A percentile compares a stretch with the other conserved stretches of the same genome.
Conservation (phyloP, 1,140 invertebrate species). For the Dreissena polymorpha region DNA sequence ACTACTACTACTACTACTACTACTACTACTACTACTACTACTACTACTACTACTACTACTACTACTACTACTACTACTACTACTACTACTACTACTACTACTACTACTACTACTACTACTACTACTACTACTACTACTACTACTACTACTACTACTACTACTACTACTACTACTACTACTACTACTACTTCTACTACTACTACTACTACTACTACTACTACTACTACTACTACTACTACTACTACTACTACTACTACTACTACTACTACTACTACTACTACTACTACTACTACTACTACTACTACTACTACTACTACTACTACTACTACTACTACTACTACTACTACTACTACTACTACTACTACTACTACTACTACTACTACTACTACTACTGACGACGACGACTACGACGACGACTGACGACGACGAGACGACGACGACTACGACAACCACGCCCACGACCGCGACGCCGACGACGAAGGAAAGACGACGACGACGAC, state of each 20-base stretch:
- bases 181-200: constrained; percentile 7
- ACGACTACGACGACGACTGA: too few relatives aligned
- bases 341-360: constrained; percentile 57
- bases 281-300: constrained; percentile 50
- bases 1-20: neutral
- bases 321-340: constrained; percentile 58
- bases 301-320: constrained; percentile 54
- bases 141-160: constrained; percentile 5
- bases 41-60: neutral
- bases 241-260: constrained; percentile 58
- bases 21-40: neutral
- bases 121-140: constrained; percentile 8
- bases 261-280: constrained; percentile 58
- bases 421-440: too few relatives aligned
- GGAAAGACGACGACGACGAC: too few relatives aligned
- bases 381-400: constrained; percentile 57
- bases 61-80: neutral
- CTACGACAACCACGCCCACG: too few relatives aligned
- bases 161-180: constrained; percentile 8
- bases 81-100: neutral
- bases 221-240: constrained; percentile 53
- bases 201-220: neutral
- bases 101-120: constrained; percentile 8
- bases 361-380: constrained; percentile 57
- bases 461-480: too few relatives aligned